Evolutionary conservation across 2,113 vertebrate genomes (phyloP).

Genomic region (Mandrillus leucophaeus): DNA sequence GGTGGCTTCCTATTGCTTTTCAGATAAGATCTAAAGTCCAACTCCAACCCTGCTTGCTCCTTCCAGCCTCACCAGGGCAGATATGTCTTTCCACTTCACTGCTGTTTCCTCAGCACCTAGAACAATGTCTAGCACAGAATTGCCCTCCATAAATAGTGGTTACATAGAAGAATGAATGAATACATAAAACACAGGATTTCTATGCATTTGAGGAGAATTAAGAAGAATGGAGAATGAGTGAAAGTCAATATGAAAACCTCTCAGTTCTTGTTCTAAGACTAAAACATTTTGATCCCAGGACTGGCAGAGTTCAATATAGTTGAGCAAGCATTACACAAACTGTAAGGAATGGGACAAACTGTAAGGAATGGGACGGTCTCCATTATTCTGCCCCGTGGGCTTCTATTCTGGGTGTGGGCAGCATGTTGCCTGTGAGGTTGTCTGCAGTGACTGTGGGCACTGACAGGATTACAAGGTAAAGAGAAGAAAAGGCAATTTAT

Average conservation of each 20-base stretch:
- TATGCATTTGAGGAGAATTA: not conserved
- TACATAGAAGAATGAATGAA: not conserved
- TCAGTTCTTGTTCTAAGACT: not conserved
- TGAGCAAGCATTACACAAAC: not conserved
- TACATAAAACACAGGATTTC: not conserved
- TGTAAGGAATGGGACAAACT: not conserved
- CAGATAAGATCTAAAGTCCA: not conserved
- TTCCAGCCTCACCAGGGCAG: not conserved
- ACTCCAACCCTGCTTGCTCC: not conserved
- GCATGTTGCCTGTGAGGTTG: not conserved
- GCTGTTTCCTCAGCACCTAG: not conserved
- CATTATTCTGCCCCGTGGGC: not conserved
- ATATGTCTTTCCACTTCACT: not conserved
- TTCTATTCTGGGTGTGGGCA: not conserved
- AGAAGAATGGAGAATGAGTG: not conserved
- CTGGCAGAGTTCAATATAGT: not conserved
- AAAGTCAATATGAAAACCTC: not conserved
- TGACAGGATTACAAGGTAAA: not conserved
- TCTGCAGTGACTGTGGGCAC: not conserved
- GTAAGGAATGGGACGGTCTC: not conserved
- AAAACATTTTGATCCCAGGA: not conserved
- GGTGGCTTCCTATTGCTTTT: slow-evolving; percentile 22
- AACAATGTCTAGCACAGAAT: not conserved
- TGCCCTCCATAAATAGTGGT: not conserved
- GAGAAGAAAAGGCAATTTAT: not conserved